Conservation (phyloP, 2,888 invertebrate species). For the Acrobeloides nanus region DNA sequence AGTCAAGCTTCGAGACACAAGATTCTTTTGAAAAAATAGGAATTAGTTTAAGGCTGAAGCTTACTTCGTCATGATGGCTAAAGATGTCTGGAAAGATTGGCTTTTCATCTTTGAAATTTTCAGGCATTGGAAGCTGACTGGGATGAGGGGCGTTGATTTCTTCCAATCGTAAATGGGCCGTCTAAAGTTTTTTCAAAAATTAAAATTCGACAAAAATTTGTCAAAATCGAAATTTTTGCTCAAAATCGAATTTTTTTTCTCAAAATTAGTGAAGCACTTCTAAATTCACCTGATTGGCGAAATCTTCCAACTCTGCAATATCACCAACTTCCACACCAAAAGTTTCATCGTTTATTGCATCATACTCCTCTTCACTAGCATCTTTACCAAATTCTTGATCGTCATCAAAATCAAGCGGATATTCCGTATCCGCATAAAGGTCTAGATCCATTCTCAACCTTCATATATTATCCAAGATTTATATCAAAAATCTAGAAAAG, state of each 20-base stretch:
- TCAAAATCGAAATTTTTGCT: neutral
- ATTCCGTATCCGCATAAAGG: too few relatives aligned
- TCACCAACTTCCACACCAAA: constrained; percentile 32
- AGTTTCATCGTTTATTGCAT: constrained; percentile 50
- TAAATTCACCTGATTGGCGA: constrained; percentile 31
- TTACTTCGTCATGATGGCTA: too few relatives aligned
- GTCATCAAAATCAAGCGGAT: constrained; percentile 17
- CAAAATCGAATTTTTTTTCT: neutral
- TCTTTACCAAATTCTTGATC: constrained; percentile 7
- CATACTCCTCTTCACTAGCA: constrained; percentile 23
- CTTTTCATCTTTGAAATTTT: too few relatives aligned
- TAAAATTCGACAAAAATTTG: neutral
- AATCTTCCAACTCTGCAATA: constrained; percentile 35
- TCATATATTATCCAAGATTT: too few relatives aligned
- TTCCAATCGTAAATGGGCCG: constrained; percentile 33
- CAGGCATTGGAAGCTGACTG: constrained; percentile 35
- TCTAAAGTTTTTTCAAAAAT: constrained; percentile 20
- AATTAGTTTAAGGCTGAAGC: too few relatives aligned
- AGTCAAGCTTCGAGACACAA: too few relatives aligned
- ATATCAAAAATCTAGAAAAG: too few relatives aligned
- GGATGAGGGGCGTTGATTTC: constrained; percentile 33
- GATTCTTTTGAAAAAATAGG: constrained; percentile 1
- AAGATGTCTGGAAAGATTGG: too few relatives aligned
- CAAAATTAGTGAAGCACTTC: too few relatives aligned
- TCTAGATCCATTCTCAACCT: too few relatives aligned